Percentiles rank a stretch among this genome's conserved stretches.
phyloP scores from a whole-genome alignment of 2,888 invertebrate species.

The Idaea biselata region DNA sequence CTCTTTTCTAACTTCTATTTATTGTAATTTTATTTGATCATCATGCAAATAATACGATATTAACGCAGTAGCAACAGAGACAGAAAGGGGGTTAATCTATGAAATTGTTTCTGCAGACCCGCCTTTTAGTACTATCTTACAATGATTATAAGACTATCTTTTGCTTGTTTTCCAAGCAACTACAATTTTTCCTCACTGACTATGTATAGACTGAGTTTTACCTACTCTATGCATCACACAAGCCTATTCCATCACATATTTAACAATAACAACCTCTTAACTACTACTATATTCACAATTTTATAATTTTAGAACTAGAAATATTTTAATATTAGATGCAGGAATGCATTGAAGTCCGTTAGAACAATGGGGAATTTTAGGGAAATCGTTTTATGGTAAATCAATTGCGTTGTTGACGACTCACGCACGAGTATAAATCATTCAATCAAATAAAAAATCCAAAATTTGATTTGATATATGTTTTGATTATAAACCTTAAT shows the following conservation, averaged over 20 bases:
- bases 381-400: not conserved
- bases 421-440: not conserved
- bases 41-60: no score
- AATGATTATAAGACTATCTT: not conserved
- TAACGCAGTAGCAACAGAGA: no score
- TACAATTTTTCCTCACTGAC: conserved; percentile 17
- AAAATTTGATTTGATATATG: no score
- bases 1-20: no score
- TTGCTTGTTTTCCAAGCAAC: not conserved
- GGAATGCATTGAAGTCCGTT: conserved; percentile 10
- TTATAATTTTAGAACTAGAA: conserved; percentile 36
- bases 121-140: no score
- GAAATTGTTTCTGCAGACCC: not conserved
- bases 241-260: conserved; percentile 66
- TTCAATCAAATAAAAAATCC: no score
- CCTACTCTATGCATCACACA: conserved; percentile 57
- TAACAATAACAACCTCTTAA: conserved; percentile 27
- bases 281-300: conserved; percentile 39
- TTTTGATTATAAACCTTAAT: no score
- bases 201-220: conserved; percentile 53
- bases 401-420: not conserved
- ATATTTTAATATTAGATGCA: conserved; percentile 44
- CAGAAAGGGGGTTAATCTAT: no score
- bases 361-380: conserved; percentile 33
- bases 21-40: no score